Evolutionary conservation across 2,888 invertebrate species (phyloP).

Genomic region (Pseudococcus jackbeardsleyi): DNA sequence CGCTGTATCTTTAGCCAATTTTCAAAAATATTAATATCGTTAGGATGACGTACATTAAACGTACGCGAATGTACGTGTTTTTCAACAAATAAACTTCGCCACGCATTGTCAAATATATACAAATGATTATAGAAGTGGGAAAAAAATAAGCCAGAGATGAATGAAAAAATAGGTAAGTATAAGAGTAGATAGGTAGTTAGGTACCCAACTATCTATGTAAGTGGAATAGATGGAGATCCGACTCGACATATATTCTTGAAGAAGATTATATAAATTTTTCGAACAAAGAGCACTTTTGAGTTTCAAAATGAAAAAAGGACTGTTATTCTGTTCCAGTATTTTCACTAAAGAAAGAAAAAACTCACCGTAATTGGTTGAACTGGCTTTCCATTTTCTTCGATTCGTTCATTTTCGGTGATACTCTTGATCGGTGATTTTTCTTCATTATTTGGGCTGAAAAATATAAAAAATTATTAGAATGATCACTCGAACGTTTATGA

Average conservation of each 20-base stretch:
- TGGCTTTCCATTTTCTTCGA: slow-evolving; percentile 20
- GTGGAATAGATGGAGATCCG: not conserved
- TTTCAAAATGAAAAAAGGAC: too few relatives aligned
- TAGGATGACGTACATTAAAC: not conserved
- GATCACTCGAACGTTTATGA: too few relatives aligned
- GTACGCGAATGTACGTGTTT: not conserved
- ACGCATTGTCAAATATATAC: not conserved
- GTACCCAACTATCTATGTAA: too few relatives aligned
- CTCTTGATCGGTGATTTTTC: slow-evolving; percentile 57
- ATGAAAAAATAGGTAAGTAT: too few relatives aligned
- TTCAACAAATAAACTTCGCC: not conserved
- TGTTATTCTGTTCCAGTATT: too few relatives aligned
- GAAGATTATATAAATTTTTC: not conserved
- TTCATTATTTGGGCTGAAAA: slow-evolving; percentile 51
- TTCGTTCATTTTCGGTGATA: slow-evolving; percentile 47
- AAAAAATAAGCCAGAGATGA: not conserved
- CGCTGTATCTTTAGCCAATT: not conserved
- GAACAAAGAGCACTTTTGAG: too few relatives aligned
- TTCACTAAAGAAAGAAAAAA: not conserved
- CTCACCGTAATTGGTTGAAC: not conserved
- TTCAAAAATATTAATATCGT: slow-evolving; percentile 20
- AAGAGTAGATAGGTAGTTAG: too few relatives aligned
- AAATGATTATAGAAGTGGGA: not conserved
- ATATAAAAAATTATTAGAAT: not conserved
- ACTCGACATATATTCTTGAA: not conserved